Conservation (phyloP, 2,888 invertebrate genomes). For the Coleophora flavipennella region DNA sequence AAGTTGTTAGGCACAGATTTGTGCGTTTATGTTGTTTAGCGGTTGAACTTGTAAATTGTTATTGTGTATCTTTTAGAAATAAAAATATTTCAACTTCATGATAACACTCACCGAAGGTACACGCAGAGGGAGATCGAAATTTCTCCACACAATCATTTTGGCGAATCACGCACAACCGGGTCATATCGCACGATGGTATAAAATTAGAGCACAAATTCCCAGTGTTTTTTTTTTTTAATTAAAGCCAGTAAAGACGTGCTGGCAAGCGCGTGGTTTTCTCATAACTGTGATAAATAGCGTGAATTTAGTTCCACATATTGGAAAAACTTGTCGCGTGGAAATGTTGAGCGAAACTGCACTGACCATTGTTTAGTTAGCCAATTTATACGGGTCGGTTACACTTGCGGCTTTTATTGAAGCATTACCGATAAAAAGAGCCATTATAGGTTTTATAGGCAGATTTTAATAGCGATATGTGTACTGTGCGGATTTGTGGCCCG, state of each 20-base stretch:
- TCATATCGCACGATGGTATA: conserved; percentile 38
- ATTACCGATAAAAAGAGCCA: conserved; percentile 68
- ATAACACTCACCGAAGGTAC: conserved; percentile 41
- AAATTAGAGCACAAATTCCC: conserved; percentile 53
- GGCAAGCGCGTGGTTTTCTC: conserved; percentile 61
- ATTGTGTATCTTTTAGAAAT: no score
- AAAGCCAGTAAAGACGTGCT: conserved; percentile 60
- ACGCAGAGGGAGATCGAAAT: no score
- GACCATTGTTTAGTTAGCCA: conserved; percentile 70
- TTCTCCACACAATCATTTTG: no score
- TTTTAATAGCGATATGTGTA: conserved; percentile 57
- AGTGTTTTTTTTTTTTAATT: conserved; percentile 39
- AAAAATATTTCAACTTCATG: no score
- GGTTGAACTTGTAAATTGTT: no score
- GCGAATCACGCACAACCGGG: conserved; percentile 19
- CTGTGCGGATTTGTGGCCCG: conserved; percentile 38
- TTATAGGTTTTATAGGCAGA: conserved; percentile 65
- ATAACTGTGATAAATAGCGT: conserved; percentile 66
- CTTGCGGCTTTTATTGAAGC: conserved; percentile 68
- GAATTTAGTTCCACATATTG: conserved; percentile 51
- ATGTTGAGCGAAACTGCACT: conserved; percentile 66
- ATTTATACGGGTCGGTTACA: conserved; percentile 73
- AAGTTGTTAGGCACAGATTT: no score
- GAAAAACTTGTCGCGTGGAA: conserved; percentile 59
- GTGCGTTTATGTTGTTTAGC: no score